Percentiles rank a stretch among this genome's conserved stretches.
Evolutionary conservation across 1,140 invertebrate species (phyloP).

Genomic region (Bicyclus anynana): DNA sequence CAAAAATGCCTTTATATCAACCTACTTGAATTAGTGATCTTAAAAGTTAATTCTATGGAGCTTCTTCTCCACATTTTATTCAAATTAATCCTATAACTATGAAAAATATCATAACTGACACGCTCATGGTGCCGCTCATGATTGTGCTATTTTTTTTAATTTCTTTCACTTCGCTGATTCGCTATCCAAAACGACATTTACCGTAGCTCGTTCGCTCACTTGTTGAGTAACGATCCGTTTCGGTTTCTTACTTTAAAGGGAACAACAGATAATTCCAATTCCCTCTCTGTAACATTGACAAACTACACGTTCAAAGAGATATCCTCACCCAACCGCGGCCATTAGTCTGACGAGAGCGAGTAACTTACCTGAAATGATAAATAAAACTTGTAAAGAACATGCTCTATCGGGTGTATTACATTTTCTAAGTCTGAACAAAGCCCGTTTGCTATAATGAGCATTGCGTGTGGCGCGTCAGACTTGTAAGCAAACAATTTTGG

Average conservation of each 20-base stretch:
- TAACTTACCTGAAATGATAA: slow-evolving; percentile 70
- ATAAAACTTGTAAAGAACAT: slow-evolving; percentile 68
- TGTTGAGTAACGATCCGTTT: slow-evolving; percentile 34
- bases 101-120: no score
- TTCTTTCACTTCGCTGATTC: no score
- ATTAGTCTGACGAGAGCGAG: slow-evolving; percentile 46
- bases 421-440: slow-evolving; percentile 74
- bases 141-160: no score
- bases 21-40: no score
- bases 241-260: slow-evolving; percentile 6
- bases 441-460: slow-evolving; percentile 70
- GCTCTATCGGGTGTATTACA: slow-evolving; percentile 68
- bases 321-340: slow-evolving; percentile 50
- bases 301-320: slow-evolving; percentile 50
- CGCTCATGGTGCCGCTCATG: no score
- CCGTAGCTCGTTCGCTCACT: slow-evolving; percentile 22
- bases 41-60: no score
- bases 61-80: no score
- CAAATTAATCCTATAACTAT: no score
- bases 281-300: slow-evolving; percentile 21
- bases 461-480: slow-evolving; percentile 74
- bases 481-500: slow-evolving; percentile 76
- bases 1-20: no score
- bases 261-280: slow-evolving; percentile 18
- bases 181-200: neutral